Base-by-base conservation (phyloP, 2,888 invertebrate species). In the Caenorhabditis wallacei region DNA sequence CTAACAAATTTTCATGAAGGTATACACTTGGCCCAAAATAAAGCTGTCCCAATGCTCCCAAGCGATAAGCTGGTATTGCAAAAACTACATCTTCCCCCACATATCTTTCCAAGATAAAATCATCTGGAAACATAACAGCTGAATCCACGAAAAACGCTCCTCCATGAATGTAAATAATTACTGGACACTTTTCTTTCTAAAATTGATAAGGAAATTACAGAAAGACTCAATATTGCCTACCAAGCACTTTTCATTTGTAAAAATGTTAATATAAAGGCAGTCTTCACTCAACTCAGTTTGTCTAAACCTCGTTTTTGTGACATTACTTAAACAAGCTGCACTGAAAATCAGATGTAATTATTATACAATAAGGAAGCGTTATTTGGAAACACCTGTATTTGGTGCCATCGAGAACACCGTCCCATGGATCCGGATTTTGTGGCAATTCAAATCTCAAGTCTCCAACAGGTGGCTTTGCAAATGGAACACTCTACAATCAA, bases 151-250 rank as follows among this genome's bases (percentile, higher is more conserved):
- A 80, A 63, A 84, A 85, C 10, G 48, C 74, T 10, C 87, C 88
- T n/a, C 87, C 88, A 54, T 88, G 88, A 40, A 82, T 75, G 78
- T 88, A 88, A n/a, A 86, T 71, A 5, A 87, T 61, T 8, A 88
- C 81, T 2, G 87, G 82, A 53, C 88, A 88, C 11, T 66, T 51
- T 24, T 35, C 16, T 1, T 20, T 35, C 75, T 66, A 48, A 37
- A 66, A 30, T 22, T 18, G n/a, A 20, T 16, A n/a, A n/a, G n/a
- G 16, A 4, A 20, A 16, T 40, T 8, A 53, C 20, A 13, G 13
- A 24, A 35, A 35, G 35, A 56, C 26, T 3, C n/a, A 56, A 22
- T 18, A 18, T 22, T 48, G n/a, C 35, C 10, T 48, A 71, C 71
- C 63, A 82, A 51, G 53, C 81, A 82, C 11, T 43, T 22, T 54